Base-by-base conservation (phyloP, 2,888 invertebrate genomes). In the Acronicta psi region DNA sequence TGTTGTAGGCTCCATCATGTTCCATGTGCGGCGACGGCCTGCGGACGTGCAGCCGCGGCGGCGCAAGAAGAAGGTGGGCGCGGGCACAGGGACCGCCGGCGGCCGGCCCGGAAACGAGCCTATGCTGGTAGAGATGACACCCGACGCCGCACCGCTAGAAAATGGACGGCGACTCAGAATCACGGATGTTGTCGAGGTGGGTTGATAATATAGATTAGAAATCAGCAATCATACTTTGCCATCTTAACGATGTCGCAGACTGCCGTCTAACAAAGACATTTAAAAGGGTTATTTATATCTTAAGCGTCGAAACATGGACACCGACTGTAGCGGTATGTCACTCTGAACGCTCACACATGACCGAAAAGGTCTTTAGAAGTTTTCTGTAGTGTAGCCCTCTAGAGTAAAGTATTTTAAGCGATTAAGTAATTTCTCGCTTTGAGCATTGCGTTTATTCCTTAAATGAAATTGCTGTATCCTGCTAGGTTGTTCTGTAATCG, bases 11-110 rank as follows among this genome's bases (percentile, higher is more conserved):
- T 98, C 98, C 83, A 97, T 99, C 86, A 99, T 99, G 97, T 99
- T 99, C 91, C 99, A 99, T 94, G 98, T 99, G 88, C 96, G 98
- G 85, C 96, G 98, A 87, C 96, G 98, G 85, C 98, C 99, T 75
- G 97, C 98, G 47, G 99, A 99, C 89, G 96, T 97, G 81, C 97
- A 97, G 88, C 98, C 98, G 69, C 96, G 98, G 65, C 96, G 98
- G 75, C 96, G 98, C 79, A 97, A 98, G 95, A 98, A 98, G 95
- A 96, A 96, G 88, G 94, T 94, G 14, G 89, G 83, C 61, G 93
- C 82, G 46, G 88, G 82, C 67, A 93, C 82, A 37, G 93, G 94
- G 75, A 95, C 94, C 71, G 92, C 92, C 73, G 94, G 92, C 70
- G 91, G 92, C 72, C 90, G 94, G 65, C 94, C 96, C 87, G 92